These are phyloP conservation scores for Megaptera novaeangliae DNA, from an alignment of 2,113 vertebrate genomes.

Conservation along the genomic window DNA sequence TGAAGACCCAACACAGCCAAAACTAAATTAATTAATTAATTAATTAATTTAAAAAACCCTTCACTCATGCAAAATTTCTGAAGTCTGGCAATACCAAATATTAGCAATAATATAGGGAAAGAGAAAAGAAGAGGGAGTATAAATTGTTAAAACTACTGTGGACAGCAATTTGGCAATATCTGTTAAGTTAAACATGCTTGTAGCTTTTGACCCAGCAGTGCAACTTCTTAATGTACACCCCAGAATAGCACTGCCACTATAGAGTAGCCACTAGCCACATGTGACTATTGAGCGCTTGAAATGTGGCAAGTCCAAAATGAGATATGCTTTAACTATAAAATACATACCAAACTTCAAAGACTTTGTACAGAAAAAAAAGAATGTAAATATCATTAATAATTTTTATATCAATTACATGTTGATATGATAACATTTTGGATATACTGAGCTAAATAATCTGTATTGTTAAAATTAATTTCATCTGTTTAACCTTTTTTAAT, in stretches of 20 bases:
- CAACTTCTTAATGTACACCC: not conserved
- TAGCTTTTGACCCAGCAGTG: not conserved
- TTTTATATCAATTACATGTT: not conserved
- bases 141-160: not conserved
- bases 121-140: not conserved
- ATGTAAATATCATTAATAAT: not conserved
- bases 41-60: not conserved
- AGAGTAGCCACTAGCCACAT: not conserved
- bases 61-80: not conserved
- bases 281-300: not conserved
- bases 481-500: not conserved
- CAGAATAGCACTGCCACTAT: not conserved
- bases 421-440: not conserved
- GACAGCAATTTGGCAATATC: not conserved
- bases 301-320: not conserved
- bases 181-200: not conserved
- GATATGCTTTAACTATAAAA: not conserved
- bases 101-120: not conserved
- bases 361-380: not conserved
- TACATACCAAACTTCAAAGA: not conserved
- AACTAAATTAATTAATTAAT: too few relatives aligned
- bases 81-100: slow-evolving; percentile 1
- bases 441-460: not conserved
- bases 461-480: not conserved
- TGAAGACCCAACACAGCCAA: too few relatives aligned